Evolutionary conservation across 2,888 invertebrate species (phyloP).

Genomic region (Dascillus cervinus): DNA sequence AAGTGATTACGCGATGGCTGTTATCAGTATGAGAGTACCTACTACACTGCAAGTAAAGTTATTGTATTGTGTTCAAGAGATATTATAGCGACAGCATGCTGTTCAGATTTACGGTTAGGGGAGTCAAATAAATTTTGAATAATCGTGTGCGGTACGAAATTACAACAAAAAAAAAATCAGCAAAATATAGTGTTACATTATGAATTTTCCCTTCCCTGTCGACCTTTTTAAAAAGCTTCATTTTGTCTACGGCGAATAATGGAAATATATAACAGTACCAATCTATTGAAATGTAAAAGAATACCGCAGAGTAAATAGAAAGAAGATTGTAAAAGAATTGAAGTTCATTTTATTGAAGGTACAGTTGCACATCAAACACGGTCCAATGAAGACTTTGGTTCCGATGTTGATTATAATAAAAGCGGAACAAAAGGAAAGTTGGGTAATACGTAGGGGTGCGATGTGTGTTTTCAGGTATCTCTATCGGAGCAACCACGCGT

Average conservation of each 20-base stretch:
- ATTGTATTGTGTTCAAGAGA: conserved; percentile 25
- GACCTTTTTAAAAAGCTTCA: neutral
- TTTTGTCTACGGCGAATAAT: conserved; percentile 9
- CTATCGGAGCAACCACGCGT: conserved; percentile 21
- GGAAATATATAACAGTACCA: conserved; percentile 18
- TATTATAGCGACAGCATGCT: conserved; percentile 8
- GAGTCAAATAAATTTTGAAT: neutral
- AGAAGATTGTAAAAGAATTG: conserved; percentile 16
- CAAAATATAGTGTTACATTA: neutral
- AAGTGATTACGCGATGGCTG: conserved; percentile 63
- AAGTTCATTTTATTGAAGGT: conserved; percentile 14
- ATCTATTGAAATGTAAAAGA: conserved; percentile 21
- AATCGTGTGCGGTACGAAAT: no score
- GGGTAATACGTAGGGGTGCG: conserved; percentile 19
- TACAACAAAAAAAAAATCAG: no score
- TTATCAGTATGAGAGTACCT: conserved; percentile 39
- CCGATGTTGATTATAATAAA: conserved; percentile 22
- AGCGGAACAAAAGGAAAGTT: conserved; percentile 19
- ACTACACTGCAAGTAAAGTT: conserved; percentile 24
- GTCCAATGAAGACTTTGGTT: conserved; percentile 19
- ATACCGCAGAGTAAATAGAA: conserved; percentile 22
- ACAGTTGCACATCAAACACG: conserved; percentile 21
- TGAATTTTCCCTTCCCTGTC: neutral
- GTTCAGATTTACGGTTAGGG: neutral
- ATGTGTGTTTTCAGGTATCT: conserved; percentile 22